Base-by-base conservation (phyloP, 2,888 invertebrate species). In the Acronicta psi region DNA sequence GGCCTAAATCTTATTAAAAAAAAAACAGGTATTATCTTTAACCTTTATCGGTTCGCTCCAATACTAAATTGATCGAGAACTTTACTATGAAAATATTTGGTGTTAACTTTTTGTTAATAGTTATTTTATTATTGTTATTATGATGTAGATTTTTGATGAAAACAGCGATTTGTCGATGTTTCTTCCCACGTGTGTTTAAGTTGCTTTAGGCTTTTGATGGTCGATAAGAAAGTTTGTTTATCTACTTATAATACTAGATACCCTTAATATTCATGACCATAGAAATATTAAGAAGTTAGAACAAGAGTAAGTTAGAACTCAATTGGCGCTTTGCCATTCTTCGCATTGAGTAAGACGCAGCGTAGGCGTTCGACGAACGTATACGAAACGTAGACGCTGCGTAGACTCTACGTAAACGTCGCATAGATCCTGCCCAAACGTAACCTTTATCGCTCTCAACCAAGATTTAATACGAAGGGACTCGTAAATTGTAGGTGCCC, bases 1-100 rank as follows among this genome's bases (percentile, higher is more conserved):
- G 82, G 82, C 73, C 81, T 81, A 80, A 80, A 76, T 65, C 56
- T 73, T 45, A 36, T 75, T 77, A 83, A 82, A 87, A 87, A n/a
- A 78, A 71, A 60, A 71, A 82, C 81, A 79, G 67, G 54, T 73
- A 80, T 79, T 83, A 85, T 82, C 69, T 72, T 49, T 31, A 66
- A 71, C 68, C 79, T 79, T 79, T 71, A 77, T 76, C 78, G 63
- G 14, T 36, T 52, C 45, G 44, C 51, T 54, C 36, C 56, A 54
- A 77, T 66, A 68, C 60, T 66, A 75, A 76, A 76, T 75, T 69
- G 78, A 69, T 68, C 61, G 65, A 54, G 69, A 70, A 67, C 59
- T 73, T 69, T 53, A 66, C 70, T 77, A 75, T 64, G 56, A 75
- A 69, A 77, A 75, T 75, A 77, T 77, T 76, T 72, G 54, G 67